A percentile compares a stretch with the other conserved stretches of the same genome.
phyloP scores from a whole-genome alignment of 2,797 vertebrate genomes.

The Phoebastria nigripes region DNA sequence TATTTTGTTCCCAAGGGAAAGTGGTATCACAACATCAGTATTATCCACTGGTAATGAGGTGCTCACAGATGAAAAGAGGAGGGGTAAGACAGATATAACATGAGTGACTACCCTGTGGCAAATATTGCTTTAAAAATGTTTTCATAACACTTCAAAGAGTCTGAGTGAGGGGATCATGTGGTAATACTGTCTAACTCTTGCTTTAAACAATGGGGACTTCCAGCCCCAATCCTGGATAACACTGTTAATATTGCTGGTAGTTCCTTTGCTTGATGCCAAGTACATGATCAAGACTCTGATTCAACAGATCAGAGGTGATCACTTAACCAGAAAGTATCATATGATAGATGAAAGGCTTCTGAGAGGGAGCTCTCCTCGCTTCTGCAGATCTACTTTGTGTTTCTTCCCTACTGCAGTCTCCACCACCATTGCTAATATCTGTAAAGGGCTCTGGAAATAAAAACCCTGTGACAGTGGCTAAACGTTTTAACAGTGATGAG shows the following conservation, averaged over 20 bases:
- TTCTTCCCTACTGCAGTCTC: not conserved
- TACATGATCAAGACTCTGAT: constrained; percentile 8
- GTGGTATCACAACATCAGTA: constrained; percentile 7
- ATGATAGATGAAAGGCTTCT: not conserved
- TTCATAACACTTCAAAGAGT: constrained; percentile 52
- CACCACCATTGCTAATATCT: not conserved
- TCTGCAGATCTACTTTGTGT: not conserved
- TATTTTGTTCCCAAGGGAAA: constrained; percentile 52
- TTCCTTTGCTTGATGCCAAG: constrained; percentile 22
- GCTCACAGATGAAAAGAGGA: constrained; percentile 43
- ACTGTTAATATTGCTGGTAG: not conserved
- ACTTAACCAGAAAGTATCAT: constrained; percentile 29
- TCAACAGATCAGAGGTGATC: constrained; percentile 36
- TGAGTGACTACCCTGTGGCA: constrained; percentile 54
- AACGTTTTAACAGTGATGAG: not conserved
- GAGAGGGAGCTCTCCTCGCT: not conserved
- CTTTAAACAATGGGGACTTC: constrained; percentile 33
- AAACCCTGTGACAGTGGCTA: not conserved
- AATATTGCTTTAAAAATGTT: constrained; percentile 55
- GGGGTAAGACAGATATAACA: constrained; percentile 1
- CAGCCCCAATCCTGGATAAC: not conserved
- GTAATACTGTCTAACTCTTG: not conserved
- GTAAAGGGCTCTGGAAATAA: not conserved
- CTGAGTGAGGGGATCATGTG: constrained; percentile 40
- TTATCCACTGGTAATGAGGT: constrained; percentile 54